Conservation (phyloP, 2,888 invertebrate species). For the Dioctria linearis region DNA sequence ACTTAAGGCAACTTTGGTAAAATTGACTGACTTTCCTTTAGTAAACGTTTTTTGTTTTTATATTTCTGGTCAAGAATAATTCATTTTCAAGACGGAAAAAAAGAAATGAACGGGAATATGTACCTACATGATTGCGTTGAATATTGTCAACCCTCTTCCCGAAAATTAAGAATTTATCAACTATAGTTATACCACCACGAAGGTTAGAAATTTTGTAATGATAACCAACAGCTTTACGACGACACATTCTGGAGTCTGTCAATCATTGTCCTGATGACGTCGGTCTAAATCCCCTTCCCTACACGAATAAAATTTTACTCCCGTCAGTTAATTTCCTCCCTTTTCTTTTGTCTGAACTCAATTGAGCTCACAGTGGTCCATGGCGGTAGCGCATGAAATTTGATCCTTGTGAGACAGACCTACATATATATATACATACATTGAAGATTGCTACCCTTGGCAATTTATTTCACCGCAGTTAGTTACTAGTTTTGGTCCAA, state of each 20-base stretch:
- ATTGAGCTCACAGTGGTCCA: slow-evolving; percentile 49
- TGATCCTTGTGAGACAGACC: slow-evolving; percentile 45
- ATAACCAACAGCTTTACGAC: not conserved
- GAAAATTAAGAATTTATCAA: not conserved
- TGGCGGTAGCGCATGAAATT: slow-evolving; percentile 34
- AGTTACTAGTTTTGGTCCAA: slow-evolving; percentile 36
- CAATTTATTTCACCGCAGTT: slow-evolving; percentile 6
- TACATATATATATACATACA: too few relatives aligned
- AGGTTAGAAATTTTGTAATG: too few relatives aligned
- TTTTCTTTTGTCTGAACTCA: slow-evolving; percentile 41
- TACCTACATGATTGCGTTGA: not conserved
- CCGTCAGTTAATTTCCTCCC: slow-evolving; percentile 50
- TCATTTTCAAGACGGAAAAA: not conserved
- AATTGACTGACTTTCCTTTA: slow-evolving; percentile 24
- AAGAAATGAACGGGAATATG: not conserved
- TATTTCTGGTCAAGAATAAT: slow-evolving; percentile 29
- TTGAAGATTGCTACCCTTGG: slow-evolving; percentile 11
- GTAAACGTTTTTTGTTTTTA: not conserved
- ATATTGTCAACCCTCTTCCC: not conserved
- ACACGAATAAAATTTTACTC: slow-evolving; percentile 33
- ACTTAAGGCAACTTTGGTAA: not conserved
- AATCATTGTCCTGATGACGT: slow-evolving; percentile 45
- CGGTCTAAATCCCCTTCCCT: slow-evolving; percentile 7
- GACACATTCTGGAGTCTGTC: slow-evolving; percentile 39
- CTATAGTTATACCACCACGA: not conserved